Evolutionary conservation across 2,888 invertebrate species (phyloP).

Genomic region (Nycteola revayana): DNA sequence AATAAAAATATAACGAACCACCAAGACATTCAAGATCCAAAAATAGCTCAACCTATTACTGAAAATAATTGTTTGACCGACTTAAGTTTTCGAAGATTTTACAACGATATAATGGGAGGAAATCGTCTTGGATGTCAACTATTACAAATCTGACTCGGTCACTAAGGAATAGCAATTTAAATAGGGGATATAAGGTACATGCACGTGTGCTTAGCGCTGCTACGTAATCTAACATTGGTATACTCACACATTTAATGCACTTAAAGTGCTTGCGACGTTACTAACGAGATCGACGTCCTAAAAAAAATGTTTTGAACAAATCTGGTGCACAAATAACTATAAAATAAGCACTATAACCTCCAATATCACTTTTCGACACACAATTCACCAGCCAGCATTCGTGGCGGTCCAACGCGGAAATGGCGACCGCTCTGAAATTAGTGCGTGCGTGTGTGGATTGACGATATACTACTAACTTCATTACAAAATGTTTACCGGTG

Average conservation of each 20-base stretch:
- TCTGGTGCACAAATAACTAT: slow-evolving; percentile 54
- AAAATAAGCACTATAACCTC: slow-evolving; percentile 73
- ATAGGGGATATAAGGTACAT: slow-evolving; percentile 45
- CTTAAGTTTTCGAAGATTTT: slow-evolving; percentile 28
- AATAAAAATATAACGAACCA: slow-evolving; percentile 34
- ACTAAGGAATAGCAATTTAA: slow-evolving; percentile 48
- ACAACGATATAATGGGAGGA: neutral
- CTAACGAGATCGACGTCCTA: slow-evolving; percentile 34
- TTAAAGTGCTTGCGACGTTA: slow-evolving; percentile 41
- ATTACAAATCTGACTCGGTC: slow-evolving; percentile 24
- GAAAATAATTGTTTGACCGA: slow-evolving; percentile 55
- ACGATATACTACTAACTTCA: slow-evolving; percentile 54
- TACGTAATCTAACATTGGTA: slow-evolving; percentile 43
- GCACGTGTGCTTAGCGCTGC: slow-evolving; percentile 60
- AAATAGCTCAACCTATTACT: slow-evolving; percentile 66
- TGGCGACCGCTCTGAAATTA: slow-evolving; percentile 57
- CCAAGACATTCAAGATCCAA: slow-evolving; percentile 48
- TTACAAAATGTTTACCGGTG: slow-evolving; percentile 45
- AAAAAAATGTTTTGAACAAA: slow-evolving; percentile 38
- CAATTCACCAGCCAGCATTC: slow-evolving; percentile 63
- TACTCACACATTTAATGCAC: slow-evolving; percentile 62
- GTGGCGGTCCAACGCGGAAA: slow-evolving; percentile 68
- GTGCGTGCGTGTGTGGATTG: neutral
- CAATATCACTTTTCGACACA: slow-evolving; percentile 60
- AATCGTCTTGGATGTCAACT: slow-evolving; percentile 42